Base-by-base conservation (phyloP, 2,113 vertebrate genomes). In the Fulica atra region DNA sequence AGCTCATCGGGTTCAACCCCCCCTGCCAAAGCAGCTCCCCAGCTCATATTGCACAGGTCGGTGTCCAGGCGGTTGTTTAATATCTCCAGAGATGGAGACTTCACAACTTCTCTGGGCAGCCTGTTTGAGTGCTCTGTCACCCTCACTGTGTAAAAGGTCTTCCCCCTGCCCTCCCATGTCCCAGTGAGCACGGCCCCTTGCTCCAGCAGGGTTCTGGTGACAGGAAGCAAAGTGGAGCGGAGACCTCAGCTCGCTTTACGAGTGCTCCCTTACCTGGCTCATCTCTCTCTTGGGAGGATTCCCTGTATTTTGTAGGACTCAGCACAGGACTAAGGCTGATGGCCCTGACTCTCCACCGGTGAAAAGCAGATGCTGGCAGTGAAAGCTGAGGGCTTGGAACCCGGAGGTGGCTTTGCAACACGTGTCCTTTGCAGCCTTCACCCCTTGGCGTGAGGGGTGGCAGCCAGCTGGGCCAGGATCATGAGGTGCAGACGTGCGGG, bases 391-490 rank as follows among this genome's bases (percentile, higher is more conserved):
- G 20, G 11, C 26, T 28, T 51, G 7, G 13, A 73, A 51, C 10
- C 8, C 1, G 0, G 29, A n/a, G 51, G 35, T 2, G 8, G 3
- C 23, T 12, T 61, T 60, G 36, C 2, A 5, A 38, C 20, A 7
- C 1, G 73, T 44, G 16, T 24, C 18, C 25, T 13, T 4, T 31
- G 24, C 40, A 13, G 42, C 46, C 63, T 64, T n/a, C 0, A 2
- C 51, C 61, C 9, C 36, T 36, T 6, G 2, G 60, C 35, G 0
- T 2, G 38, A 50, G 15, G 21, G 53, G 4, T 48, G 8, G 57
- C 31, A 54, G 40, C 23, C 0, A 0, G 51, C 24, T 0, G 0
- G 57, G 21, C 4, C 57, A 9, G 51, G 36, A 7, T 53, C 4
- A 19, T 6, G 26, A 29, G 36, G 3, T 1, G 16, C 8, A 51